Evolutionary conservation across 2,113 vertebrate genomes (phyloP).

Genomic region (Dipodomys spectabilis): DNA sequence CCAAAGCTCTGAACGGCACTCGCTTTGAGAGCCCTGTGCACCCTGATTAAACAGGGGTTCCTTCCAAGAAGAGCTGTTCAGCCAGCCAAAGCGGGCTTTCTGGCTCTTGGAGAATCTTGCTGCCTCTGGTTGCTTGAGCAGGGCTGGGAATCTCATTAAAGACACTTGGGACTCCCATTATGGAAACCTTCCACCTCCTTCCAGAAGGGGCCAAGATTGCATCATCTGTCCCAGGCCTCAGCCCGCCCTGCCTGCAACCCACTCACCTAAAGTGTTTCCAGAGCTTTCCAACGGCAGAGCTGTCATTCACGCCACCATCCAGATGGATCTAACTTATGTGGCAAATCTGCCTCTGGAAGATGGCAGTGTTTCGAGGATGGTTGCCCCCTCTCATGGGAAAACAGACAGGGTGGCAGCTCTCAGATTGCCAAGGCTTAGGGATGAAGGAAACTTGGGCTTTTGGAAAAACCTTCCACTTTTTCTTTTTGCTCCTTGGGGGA

Average conservation of each 20-base stretch:
- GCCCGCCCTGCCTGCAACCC: slow-evolving; percentile 6
- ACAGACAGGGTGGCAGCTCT: background rate
- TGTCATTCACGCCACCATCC: background rate
- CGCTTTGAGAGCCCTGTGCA: background rate
- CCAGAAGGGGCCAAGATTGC: background rate
- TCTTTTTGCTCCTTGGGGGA: background rate
- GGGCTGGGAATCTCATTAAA: background rate
- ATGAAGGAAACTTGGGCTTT: background rate
- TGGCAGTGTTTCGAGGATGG: background rate
- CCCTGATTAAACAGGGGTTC: background rate
- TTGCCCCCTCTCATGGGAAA: accelerated
- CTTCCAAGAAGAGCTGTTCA: background rate
- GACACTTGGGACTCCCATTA: background rate
- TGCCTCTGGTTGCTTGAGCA: background rate
- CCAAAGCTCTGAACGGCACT: background rate
- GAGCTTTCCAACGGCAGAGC: background rate
- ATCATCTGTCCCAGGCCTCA: background rate
- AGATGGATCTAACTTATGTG: background rate
- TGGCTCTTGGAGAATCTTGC: background rate
- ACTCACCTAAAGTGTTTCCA: slow-evolving; percentile 40
- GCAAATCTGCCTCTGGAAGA: background rate
- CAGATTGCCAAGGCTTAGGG: background rate
- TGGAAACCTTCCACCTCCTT: background rate
- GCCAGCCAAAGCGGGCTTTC: background rate
- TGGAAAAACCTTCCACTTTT: background rate